These are phyloP conservation scores for Epinephelus coioides DNA, from an alignment of 2,797 vertebrate species.

Conservation along the genomic window DNA sequence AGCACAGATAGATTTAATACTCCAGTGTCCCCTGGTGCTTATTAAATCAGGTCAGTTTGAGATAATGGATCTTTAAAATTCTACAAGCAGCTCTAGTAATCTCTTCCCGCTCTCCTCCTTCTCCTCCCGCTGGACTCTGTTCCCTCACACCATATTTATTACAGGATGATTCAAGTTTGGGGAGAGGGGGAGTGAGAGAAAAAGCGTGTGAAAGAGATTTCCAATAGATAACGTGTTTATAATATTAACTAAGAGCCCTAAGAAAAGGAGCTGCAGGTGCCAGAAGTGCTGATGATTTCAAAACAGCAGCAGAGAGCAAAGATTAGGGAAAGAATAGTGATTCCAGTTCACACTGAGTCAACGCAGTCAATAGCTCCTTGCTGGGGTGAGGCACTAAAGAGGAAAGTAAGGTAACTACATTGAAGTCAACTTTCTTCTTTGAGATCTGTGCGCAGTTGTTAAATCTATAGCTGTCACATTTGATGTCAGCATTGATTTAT, in stretches of 20 bases:
- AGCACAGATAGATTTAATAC: conserved; percentile 75
- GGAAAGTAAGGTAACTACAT: conserved; percentile 56
- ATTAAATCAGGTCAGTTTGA: conserved; percentile 82
- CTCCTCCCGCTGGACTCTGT: conserved; percentile 65
- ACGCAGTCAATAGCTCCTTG: conserved; percentile 59
- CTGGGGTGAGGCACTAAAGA: conserved; percentile 45
- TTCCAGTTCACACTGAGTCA: conserved; percentile 55
- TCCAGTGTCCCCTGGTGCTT: conserved; percentile 72
- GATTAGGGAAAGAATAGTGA: conserved; percentile 65
- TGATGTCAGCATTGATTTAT: conserved; percentile 84
- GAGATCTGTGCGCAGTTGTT: conserved; percentile 64
- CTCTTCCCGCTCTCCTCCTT: conserved; percentile 57
- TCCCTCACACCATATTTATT: conserved; percentile 74
- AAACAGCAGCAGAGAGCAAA: conserved; percentile 54
- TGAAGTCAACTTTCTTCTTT: conserved; percentile 70
- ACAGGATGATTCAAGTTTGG: conserved; percentile 73
- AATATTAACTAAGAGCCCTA: conserved; percentile 66
- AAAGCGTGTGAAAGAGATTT: conserved; percentile 76
- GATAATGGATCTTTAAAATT: conserved; percentile 86
- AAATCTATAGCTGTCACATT: conserved; percentile 83
- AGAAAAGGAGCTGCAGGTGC: conserved; percentile 57
- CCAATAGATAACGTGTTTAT: conserved; percentile 75
- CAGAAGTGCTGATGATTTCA: conserved; percentile 68
- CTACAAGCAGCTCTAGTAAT: conserved; percentile 74
- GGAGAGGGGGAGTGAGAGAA: conserved; percentile 42